Conservation (phyloP, 2,888 invertebrate genomes). For the Cancer borealis region DNA sequence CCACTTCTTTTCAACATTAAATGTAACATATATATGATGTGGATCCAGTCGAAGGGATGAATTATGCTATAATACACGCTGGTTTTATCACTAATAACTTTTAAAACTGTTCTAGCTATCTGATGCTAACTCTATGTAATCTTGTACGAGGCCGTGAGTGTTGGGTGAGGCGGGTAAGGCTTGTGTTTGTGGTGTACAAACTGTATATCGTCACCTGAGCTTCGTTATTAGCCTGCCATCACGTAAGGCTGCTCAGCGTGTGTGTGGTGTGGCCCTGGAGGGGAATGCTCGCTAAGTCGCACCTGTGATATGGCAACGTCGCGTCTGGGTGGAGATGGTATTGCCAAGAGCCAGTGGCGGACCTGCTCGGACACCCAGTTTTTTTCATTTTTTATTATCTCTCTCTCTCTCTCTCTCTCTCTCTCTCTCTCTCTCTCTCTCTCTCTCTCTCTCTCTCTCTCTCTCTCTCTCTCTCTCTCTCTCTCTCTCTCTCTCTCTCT, state of each 20-base stretch:
- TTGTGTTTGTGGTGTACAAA: not conserved
- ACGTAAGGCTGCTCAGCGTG: not conserved
- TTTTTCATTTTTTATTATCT: not conserved
- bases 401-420: not conserved
- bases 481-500: no score
- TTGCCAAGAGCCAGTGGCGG: conserved; percentile 57
- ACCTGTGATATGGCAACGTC: conserved; percentile 50
- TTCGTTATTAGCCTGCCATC: not conserved
- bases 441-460: conserved; percentile 1
- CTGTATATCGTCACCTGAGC: not conserved
- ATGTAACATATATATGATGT: not conserved
- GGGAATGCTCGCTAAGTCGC: conserved; percentile 22
- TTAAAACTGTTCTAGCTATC: not conserved
- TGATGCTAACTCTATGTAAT: not conserved
- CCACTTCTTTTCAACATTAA: not conserved
- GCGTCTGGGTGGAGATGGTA: conserved; percentile 46
- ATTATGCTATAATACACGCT: not conserved
- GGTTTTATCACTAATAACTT: not conserved
- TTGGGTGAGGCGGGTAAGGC: not conserved
- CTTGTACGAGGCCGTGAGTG: not conserved
- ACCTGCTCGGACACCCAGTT: conserved; percentile 21
- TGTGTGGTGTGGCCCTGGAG: not conserved
- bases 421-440: not conserved
- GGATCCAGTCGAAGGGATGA: not conserved
- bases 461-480: not conserved